Evolutionary conservation across 2,888 invertebrate genomes (phyloP), one percentile per base, ranked within the genome.

Genomic region (Acanthococcus lagerstroemiae): DNA sequence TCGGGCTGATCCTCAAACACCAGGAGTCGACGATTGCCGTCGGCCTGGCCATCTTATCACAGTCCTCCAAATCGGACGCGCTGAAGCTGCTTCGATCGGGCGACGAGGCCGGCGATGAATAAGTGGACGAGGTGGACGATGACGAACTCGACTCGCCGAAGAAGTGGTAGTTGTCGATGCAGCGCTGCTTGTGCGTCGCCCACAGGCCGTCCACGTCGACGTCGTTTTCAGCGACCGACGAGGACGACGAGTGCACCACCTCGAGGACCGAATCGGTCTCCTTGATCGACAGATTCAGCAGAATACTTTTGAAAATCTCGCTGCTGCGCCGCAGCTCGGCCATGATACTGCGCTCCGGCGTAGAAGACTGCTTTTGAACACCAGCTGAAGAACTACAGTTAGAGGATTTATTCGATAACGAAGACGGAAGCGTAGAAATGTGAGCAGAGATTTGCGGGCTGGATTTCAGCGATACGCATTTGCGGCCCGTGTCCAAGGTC

Each of bases 301-400:
- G 70, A 56, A 77, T 76, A 66, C 75, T 75, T 61, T 76, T 73
- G 69, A 76, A 76, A 52, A 76, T 75, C 69, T 77, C 77, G 56
- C 75, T 76, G 58, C 75, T 76, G 46, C 77, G 70, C 27, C 76
- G 69, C 27, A 77, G 71, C 68, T 76, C 76, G 19, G 75, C 74
- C 70, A 76, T 76, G 24, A 77, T 76, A 57, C 57, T 67, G 55
- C 52, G 55, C 37, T 24, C 65, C 27, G 25, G 67, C 55, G 22
- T 66, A 55, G 55, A 48, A 5, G 22, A 46, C n/a, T 37, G 52
- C 24, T 63, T 63, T 44, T 58, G 58, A 45, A 58, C 44, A 46
- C 45, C 44, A 19, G 22, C 24, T 26, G 44, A 46, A 22, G 58
- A 46, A 44, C 25, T 25, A 46, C 26, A 45, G 26, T 26, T 46